Conservation (phyloP, 1,140 invertebrate species). For the Tetramorium alpestre region DNA sequence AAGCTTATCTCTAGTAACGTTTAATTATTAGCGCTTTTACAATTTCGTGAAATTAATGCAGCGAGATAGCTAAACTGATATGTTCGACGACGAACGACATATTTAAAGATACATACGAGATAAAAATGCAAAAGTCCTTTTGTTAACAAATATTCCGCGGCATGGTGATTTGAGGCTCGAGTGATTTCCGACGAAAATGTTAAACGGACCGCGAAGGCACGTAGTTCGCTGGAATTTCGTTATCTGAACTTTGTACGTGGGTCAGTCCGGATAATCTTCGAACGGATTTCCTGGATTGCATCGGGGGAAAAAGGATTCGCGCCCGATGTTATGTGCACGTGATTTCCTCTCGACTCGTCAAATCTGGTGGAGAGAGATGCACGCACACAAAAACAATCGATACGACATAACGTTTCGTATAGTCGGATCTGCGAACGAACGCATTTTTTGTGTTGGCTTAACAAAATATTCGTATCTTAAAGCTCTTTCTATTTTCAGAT, state of each 20-base stretch:
- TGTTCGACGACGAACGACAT: not conserved
- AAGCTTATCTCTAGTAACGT: not conserved
- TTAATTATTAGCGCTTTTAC: not conserved
- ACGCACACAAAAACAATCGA: not conserved
- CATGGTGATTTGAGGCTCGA: not conserved
- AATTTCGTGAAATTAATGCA: slow-evolving; percentile 2
- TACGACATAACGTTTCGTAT: not conserved
- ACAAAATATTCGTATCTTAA: not conserved
- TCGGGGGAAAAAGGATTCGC: not conserved
- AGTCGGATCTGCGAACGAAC: not conserved
- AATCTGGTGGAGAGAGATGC: not conserved
- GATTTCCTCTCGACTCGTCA: slow-evolving; percentile 28
- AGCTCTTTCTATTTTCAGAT: not conserved
- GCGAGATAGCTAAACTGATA: not conserved
- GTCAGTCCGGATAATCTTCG: slow-evolving; percentile 34
- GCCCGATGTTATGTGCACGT: not conserved
- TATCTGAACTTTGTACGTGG: slow-evolving; percentile 23
- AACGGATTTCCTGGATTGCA: slow-evolving; percentile 42
- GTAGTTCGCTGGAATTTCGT: slow-evolving; percentile 31
- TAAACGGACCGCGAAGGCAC: slow-evolving; percentile 46
- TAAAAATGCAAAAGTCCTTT: not conserved
- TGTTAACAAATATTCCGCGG: slow-evolving; percentile 33
- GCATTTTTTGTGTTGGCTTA: not conserved
- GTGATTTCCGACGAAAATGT: slow-evolving; percentile 40
- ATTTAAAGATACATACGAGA: not conserved